phyloP scores from a whole-genome alignment of 2,113 vertebrate genomes.

The Myanophis thanlyinensis region DNA sequence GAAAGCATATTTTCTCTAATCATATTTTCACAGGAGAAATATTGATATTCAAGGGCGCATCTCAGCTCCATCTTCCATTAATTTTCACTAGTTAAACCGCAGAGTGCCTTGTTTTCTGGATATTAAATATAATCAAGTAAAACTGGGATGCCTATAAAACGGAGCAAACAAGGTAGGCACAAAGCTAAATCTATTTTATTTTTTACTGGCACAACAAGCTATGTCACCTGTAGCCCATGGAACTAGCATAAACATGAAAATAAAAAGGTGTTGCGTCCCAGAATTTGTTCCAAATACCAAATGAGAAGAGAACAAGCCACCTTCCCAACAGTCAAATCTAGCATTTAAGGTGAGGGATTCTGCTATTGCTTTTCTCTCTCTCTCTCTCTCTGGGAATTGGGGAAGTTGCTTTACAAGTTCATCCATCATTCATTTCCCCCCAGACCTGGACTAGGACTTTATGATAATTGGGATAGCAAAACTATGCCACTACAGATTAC shows the following conservation, averaged over 20 bases:
- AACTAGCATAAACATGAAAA: background rate
- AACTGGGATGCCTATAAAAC: background rate
- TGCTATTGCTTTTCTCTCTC: background rate
- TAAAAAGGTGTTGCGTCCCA: background rate
- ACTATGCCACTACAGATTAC: background rate
- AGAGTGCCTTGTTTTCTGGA: rapidly evolving
- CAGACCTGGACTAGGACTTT: background rate
- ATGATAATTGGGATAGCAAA: background rate
- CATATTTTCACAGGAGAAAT: background rate
- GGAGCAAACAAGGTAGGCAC: background rate
- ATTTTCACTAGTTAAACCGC: background rate
- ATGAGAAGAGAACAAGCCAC: background rate
- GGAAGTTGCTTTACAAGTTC: background rate
- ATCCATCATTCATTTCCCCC: background rate
- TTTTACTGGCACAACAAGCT: background rate
- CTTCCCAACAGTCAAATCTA: background rate
- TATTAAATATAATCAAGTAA: background rate
- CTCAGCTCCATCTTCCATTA: background rate
- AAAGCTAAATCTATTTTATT: background rate
- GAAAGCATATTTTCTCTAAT: background rate
- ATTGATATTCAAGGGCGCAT: rapidly evolving
- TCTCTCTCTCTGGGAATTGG: background rate
- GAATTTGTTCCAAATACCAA: background rate
- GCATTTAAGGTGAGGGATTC: background rate
- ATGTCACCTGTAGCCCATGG: background rate